Conservation (phyloP, 2,797 vertebrate species). For the Botia kubotai region DNA sequence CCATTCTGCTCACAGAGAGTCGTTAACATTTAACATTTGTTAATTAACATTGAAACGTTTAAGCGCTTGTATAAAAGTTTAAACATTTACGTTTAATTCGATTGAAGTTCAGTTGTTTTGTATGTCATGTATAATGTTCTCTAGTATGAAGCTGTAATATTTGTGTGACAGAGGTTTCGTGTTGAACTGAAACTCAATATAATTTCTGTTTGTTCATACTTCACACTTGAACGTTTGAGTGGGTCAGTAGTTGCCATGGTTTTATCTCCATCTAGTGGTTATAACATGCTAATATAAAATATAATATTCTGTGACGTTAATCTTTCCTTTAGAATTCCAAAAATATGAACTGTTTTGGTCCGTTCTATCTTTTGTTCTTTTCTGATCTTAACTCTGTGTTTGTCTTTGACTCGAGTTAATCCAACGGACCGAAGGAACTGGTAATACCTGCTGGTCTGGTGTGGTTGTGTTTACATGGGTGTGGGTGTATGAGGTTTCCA, state of each 20-base stretch:
- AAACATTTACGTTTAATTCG: too few species aligned
- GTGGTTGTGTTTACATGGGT: constrained; percentile 59
- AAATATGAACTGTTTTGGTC: background rate
- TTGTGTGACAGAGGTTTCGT: background rate
- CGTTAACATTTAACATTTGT: constrained; percentile 7
- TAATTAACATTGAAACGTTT: background rate
- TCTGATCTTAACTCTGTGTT: background rate
- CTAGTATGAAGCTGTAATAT: background rate
- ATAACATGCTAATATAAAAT: constrained; percentile 30
- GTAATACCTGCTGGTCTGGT: constrained; percentile 49
- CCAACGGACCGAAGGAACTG: background rate
- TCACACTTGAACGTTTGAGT: background rate
- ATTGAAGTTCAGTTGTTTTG: background rate
- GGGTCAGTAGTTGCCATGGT: background rate
- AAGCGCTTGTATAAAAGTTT: too few species aligned
- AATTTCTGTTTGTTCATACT: background rate
- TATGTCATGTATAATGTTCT: background rate
- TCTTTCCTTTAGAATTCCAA: background rate
- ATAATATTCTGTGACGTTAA: too few species aligned
- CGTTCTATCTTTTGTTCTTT: background rate
- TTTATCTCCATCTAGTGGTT: constrained; percentile 70
- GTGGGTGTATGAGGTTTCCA: constrained; percentile 33
- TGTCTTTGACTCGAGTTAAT: background rate
- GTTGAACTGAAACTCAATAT: background rate
- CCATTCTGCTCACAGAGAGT: background rate